These are phyloP conservation scores for Helarctos malayanus DNA, from an alignment of 2,797 vertebrate species.

Conservation along the genomic window DNA sequence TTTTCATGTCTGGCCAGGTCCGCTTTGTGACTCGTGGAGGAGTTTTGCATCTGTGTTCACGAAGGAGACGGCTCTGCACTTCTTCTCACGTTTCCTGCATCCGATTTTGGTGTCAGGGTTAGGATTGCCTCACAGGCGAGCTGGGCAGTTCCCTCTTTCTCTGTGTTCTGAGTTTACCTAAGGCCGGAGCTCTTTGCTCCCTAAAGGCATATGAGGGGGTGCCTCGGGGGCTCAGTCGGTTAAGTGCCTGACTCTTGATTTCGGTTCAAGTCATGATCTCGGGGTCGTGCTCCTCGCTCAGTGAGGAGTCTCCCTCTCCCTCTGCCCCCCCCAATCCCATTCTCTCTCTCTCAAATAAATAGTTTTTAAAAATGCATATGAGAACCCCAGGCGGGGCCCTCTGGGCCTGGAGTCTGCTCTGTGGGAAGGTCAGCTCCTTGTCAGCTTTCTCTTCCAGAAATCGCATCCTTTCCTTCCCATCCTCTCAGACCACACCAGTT, in stretches of 20 bases:
- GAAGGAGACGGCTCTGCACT: neutral
- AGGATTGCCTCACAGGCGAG: neutral
- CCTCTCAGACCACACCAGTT: neutral
- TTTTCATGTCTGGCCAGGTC: neutral
- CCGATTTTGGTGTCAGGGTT: neutral
- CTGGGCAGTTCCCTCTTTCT: neutral
- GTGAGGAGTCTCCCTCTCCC: neutral
- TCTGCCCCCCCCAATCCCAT: neutral
- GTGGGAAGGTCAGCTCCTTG: neutral
- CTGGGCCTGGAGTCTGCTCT: neutral
- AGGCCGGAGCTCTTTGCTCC: neutral
- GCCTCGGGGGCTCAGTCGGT: neutral
- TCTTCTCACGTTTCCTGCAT: neutral
- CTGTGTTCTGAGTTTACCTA: neutral
- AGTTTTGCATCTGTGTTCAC: neutral
- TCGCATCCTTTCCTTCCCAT: neutral
- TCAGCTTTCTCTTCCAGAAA: neutral
- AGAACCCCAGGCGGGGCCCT: neutral
- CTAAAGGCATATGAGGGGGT: neutral
- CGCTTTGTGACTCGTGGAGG: neutral
- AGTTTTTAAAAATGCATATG: neutral
- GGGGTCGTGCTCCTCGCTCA: neutral
- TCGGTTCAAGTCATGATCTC: neutral
- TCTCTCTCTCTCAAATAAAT: neutral
- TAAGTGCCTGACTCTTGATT: neutral